These are phyloP conservation scores for Drosophila paranaensis DNA, from an alignment of 2,888 invertebrate species.

Conservation along the genomic window DNA sequence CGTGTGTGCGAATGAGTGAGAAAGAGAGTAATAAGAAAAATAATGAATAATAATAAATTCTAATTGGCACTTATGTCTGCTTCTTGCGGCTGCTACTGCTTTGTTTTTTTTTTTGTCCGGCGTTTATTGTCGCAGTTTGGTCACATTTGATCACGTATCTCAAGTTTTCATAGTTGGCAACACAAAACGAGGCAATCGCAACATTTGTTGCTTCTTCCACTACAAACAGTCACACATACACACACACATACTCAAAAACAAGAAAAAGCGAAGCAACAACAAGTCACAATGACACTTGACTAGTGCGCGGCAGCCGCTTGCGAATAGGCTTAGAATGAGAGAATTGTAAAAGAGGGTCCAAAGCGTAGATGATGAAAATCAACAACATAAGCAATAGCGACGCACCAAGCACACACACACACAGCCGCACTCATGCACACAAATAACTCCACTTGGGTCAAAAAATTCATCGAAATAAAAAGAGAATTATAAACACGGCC, in stretches of 20 bases:
- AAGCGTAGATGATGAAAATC: conserved; percentile 47
- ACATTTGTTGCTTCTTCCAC: conserved; percentile 72
- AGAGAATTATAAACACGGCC: conserved; percentile 70
- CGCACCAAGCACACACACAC: conserved; percentile 22
- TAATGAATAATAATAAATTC: conserved; percentile 80
- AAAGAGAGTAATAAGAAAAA: conserved; percentile 53
- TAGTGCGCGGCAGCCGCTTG: conserved; percentile 47
- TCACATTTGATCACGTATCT: conserved; percentile 73
- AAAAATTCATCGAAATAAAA: conserved; percentile 51
- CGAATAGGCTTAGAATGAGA: conserved; percentile 74
- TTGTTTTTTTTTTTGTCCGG: conserved; percentile 8
- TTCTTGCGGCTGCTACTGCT: conserved; percentile 11
- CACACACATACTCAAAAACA: conserved; percentile 6
- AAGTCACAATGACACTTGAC: conserved; percentile 55
- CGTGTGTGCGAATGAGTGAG: conserved; percentile 20
- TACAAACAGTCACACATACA: conserved; percentile 8
- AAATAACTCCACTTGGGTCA: conserved; percentile 36
- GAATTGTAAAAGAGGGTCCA: conserved; percentile 51
- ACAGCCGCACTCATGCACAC: conserved; percentile 18
- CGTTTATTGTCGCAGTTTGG: conserved; percentile 21
- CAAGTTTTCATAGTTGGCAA: conserved; percentile 46
- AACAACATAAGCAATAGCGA: conserved; percentile 35
- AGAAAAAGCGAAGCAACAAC: conserved; percentile 31
- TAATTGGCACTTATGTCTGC: conserved; percentile 62
- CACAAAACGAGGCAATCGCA: conserved; percentile 33